phyloP scores from a whole-genome alignment of 2,113 vertebrate species.

The Lipotes vexillifer region DNA sequence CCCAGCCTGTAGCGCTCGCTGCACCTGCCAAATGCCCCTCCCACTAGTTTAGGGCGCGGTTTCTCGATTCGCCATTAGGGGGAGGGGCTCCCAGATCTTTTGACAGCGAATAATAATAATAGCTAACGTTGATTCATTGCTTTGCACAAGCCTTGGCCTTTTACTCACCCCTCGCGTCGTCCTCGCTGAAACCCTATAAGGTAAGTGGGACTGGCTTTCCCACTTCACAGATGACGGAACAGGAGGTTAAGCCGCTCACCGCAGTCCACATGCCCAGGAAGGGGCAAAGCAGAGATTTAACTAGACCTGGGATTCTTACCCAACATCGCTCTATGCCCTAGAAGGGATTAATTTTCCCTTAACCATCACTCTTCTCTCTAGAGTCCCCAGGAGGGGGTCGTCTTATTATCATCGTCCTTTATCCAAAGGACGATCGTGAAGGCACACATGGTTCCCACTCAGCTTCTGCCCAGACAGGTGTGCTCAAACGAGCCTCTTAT shows the following conservation, averaged over 20 bases:
- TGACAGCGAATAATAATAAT: neutral
- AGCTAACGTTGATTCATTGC: neutral
- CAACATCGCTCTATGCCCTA: neutral
- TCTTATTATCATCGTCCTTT: neutral
- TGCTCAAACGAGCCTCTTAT: neutral
- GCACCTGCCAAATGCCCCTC: slow-evolving; percentile 40
- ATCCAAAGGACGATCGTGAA: neutral
- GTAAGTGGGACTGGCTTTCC: neutral
- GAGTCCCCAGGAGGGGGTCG: neutral
- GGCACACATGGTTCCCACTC: neutral
- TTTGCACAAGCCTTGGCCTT: neutral
- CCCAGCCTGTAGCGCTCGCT: neutral
- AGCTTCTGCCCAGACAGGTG: neutral
- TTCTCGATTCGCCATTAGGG: slow-evolving; percentile 41
- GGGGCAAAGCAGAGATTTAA: neutral
- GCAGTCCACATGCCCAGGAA: neutral
- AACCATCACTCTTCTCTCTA: neutral
- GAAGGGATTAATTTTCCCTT: neutral
- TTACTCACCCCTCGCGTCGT: neutral
- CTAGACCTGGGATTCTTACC: neutral
- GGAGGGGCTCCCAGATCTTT: neutral
- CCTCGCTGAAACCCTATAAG: neutral
- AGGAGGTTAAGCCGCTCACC: neutral
- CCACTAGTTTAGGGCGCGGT: slow-evolving; percentile 27
- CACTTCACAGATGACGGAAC: neutral